Evolutionary conservation across 2,888 invertebrate genomes (phyloP), one percentile per base, ranked within the genome.

Genomic region (Microplitis deprimator): DNA sequence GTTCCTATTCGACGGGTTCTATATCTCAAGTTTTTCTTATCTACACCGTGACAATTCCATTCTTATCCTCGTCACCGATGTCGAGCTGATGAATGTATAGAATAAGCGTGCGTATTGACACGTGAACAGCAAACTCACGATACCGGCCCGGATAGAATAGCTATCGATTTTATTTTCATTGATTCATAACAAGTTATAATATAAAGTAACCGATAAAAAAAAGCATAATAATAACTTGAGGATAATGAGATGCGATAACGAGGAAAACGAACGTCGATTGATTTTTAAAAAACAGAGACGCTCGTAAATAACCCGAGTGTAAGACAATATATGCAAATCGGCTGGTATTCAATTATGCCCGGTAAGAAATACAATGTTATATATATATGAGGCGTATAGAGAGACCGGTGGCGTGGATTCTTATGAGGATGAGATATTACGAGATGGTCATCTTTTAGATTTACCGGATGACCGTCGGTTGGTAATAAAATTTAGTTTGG

Each of bases 281-380:
- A 50, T 50, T 50, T 50, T 50, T 13, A 10, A 13, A 13, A 50
- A 50, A n/a, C 13, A 5, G 62, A 60, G 62, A 60, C 71, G 67
- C 50, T 50, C 50, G 67, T 61, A 71, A 65, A 59, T 67, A 50
- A 73, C 62, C 69, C 69, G 70, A 41, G 64, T 70, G 59, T 62
- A 64, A 65, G 73, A 39, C 64, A 65, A 59, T 73, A 73, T 77
- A 77, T 77, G 77, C 73, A 77, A 74, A 77, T 77, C 61, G 69
- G 64, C 65, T 59, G 68, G 69, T 64, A 20, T 73, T 69, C 77
- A 77, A 77, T 77, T 73, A 77, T 73, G 41, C 67, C 39, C 41
- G 69, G n/a, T 40, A 60, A 68, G 41, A 68, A 67, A 71, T 73
- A 73, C 68, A 73, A 74, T 70, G 73, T 65, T 39, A 7, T 17